Percentiles rank a stretch among this genome's conserved stretches.
phyloP scores from a whole-genome alignment of 2,888 invertebrate species.

The Corythucha ciliata region DNA sequence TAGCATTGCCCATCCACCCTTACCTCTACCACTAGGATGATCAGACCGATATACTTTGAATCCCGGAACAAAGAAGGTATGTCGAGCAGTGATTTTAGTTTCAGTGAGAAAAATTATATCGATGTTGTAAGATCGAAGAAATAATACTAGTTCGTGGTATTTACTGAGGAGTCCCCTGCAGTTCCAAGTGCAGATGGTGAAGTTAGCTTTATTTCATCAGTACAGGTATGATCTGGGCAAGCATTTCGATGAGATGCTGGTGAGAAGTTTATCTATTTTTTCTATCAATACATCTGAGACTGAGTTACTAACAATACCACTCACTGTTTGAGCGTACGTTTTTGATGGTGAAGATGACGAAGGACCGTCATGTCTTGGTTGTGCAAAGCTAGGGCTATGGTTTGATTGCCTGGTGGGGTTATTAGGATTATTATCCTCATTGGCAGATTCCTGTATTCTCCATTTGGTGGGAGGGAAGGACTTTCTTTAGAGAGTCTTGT shows the following conservation, averaged over 20 bases:
- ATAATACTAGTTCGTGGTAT: not conserved
- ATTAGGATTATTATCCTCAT: too few species aligned
- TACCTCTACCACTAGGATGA: too few species aligned
- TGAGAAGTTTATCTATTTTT: not conserved
- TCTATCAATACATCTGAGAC: too few species aligned
- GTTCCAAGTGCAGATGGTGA: constrained; percentile 4
- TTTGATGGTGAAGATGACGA: too few species aligned
- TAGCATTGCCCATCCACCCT: not conserved
- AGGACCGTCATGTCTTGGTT: too few species aligned
- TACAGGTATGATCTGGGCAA: constrained; percentile 5
- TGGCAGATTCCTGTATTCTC: too few species aligned
- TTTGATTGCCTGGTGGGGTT: too few species aligned
- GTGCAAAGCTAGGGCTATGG: too few species aligned
- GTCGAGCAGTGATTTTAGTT: not conserved
- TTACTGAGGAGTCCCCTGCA: not conserved
- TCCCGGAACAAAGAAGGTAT: not conserved
- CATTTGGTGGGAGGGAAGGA: too few species aligned
- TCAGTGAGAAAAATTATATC: not conserved
- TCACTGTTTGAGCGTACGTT: too few species aligned
- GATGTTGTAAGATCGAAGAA: not conserved
- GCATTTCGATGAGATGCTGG: not conserved
- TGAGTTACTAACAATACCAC: too few species aligned
- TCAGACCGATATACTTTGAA: not conserved
- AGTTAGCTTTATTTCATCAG: constrained; percentile 3
- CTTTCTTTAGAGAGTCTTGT: constrained; percentile 1